Percentiles rank a stretch among this genome's conserved stretches.
Conservation (phyloP, 1,140 invertebrate genomes). For the Nilaparvata lugens region DNA sequence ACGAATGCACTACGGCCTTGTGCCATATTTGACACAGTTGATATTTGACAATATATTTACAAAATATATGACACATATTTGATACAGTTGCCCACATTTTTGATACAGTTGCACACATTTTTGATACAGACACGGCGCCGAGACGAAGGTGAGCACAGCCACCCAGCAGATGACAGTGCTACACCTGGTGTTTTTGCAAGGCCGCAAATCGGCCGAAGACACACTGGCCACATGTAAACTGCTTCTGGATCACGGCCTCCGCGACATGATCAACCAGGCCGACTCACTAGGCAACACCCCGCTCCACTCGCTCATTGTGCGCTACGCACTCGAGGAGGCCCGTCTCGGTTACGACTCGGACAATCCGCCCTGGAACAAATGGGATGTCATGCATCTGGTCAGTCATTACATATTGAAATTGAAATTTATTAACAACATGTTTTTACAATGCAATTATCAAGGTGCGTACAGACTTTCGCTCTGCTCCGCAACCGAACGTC, state of each 20-base stretch:
- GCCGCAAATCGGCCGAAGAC: constrained; percentile 57
- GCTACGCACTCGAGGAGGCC: constrained; percentile 59
- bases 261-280: constrained; percentile 60
- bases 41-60: too few relatives aligned
- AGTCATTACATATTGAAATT: too few relatives aligned
- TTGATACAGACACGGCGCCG: constrained; percentile 43
- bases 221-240: constrained; percentile 53
- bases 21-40: too few relatives aligned
- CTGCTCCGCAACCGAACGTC: too few relatives aligned
- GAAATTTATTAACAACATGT: too few relatives aligned
- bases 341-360: constrained; percentile 52
- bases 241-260: constrained; percentile 53
- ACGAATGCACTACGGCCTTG: too few relatives aligned
- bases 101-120: constrained; percentile 6
- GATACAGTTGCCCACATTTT: constrained; percentile 4
- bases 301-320: constrained; percentile 53
- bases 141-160: constrained; percentile 54
- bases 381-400: constrained; percentile 59
- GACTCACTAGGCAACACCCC: constrained; percentile 58
- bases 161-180: constrained; percentile 65
- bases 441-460: too few relatives aligned
- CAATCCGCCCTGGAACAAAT: constrained; percentile 52
- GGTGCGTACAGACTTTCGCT: too few relatives aligned
- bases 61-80: too few relatives aligned
- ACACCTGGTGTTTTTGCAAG: constrained; percentile 52